These are phyloP conservation scores for Cheilosia soror DNA, from an alignment of 2,888 invertebrate genomes.

Conservation along the genomic window DNA sequence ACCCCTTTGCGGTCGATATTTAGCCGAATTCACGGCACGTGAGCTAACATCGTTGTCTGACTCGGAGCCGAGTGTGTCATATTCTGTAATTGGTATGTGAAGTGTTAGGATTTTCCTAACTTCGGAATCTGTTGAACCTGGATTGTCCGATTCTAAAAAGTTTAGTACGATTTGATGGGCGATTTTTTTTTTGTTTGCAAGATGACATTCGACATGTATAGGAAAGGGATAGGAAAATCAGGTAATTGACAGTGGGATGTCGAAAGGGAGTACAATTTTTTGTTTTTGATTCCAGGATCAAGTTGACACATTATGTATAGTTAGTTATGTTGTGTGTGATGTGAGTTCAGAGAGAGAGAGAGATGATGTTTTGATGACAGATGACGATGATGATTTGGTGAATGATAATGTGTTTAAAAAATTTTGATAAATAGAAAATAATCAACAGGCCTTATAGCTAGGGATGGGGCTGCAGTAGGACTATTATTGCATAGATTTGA, in stretches of 20 bases:
- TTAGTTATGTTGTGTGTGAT: constrained; percentile 34
- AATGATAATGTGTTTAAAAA: constrained; percentile 72
- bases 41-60: constrained; percentile 92
- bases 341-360: constrained; percentile 9
- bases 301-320: constrained; percentile 29
- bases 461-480: constrained; percentile 68
- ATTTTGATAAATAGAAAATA: constrained; percentile 75
- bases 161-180: constrained; percentile 84
- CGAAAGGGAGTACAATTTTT: not conserved
- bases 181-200: constrained; percentile 77
- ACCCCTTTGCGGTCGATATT: constrained; percentile 84
- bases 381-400: constrained; percentile 54
- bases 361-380: constrained; percentile 24
- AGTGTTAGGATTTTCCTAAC: constrained; percentile 96
- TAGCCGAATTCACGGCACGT: constrained; percentile 85
- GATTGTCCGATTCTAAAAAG: constrained; percentile 94
- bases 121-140: constrained; percentile 97
- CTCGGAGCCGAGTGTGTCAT: constrained; percentile 92
- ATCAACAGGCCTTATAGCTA: constrained; percentile 72
- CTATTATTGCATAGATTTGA: constrained; percentile 63
- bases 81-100: constrained; percentile 96
- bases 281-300: constrained; percentile 9
- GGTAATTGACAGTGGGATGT: not conserved
- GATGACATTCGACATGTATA: constrained; percentile 77
- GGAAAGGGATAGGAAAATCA: constrained; percentile 12